Conservation (phyloP, 2,797 vertebrate genomes). For the Melanotaenia boesemani region DNA sequence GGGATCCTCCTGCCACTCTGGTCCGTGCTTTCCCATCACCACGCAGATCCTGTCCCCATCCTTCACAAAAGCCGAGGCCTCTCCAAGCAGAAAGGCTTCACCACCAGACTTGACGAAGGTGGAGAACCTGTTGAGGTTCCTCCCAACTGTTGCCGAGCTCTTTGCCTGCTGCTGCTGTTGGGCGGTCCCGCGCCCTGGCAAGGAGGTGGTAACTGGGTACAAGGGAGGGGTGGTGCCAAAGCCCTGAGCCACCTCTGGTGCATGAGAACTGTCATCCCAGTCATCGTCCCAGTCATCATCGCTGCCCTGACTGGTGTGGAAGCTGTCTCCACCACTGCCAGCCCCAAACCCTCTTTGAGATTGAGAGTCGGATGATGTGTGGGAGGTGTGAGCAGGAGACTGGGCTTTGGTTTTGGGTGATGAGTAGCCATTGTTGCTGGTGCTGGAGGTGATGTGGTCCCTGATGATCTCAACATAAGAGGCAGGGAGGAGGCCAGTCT, state of each 20-base stretch:
- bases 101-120: constrained; percentile 96
- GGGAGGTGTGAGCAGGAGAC: constrained; percentile 63
- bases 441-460: constrained; percentile 60
- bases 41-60: constrained; percentile 92
- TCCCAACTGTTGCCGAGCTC: constrained; percentile 91
- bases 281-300: constrained; percentile 91
- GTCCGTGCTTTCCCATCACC: constrained; percentile 88
- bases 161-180: constrained; percentile 83
- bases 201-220: constrained; percentile 76
- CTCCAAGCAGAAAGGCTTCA: constrained; percentile 95
- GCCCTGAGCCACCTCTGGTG: constrained; percentile 77
- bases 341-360: constrained; percentile 49
- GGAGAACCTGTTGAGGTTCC: constrained; percentile 96
- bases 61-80: constrained; percentile 90
- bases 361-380: constrained; percentile 34
- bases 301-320: constrained; percentile 87
- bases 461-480: constrained; percentile 93
- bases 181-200: constrained; percentile 76
- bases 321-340: constrained; percentile 64
- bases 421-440: constrained; percentile 70
- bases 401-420: constrained; percentile 62
- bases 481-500: constrained; percentile 93
- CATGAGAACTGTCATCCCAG: constrained; percentile 89
- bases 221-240: constrained; percentile 51
- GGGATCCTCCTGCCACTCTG: constrained; percentile 94